These are phyloP conservation scores for Fundulus diaphanus DNA, from an alignment of 2,797 vertebrate genomes.

Conservation along the genomic window DNA sequence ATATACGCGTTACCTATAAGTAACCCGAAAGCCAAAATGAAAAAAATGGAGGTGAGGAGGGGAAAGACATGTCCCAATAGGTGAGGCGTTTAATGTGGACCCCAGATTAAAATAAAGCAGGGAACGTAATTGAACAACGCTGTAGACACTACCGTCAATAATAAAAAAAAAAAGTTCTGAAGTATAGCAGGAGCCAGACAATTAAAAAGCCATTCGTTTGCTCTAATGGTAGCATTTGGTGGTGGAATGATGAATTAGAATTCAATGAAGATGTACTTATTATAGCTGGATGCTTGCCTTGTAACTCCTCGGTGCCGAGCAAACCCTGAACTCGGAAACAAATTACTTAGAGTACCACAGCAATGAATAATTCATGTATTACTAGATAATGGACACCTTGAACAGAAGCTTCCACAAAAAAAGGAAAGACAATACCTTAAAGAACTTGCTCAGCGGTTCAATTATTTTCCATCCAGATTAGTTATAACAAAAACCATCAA, in stretches of 20 bases:
- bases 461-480: conserved; percentile 22
- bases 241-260: conserved; percentile 70
- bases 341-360: conserved; percentile 57
- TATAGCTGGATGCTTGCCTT: conserved; percentile 63
- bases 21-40: conserved; percentile 34
- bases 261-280: conserved; percentile 70
- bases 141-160: conserved; percentile 58
- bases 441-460: conserved; percentile 10
- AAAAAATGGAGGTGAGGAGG: conserved; percentile 9
- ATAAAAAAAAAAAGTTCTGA: conserved; percentile 51
- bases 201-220: conserved; percentile 73
- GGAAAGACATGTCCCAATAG: conserved; percentile 27
- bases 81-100: conserved; percentile 44
- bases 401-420: conserved; percentile 31
- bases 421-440: conserved; percentile 13
- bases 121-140: conserved; percentile 51
- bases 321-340: conserved; percentile 57
- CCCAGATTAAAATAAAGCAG: conserved; percentile 61
- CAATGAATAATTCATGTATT: conserved; percentile 57
- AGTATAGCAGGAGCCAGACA: conserved; percentile 60
- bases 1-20: conserved; percentile 36
- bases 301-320: conserved; percentile 42
- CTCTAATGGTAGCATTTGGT: conserved; percentile 66
- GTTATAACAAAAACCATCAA: not conserved
- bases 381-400: conserved; percentile 42